A percentile compares a stretch with the other conserved stretches of the same genome.
phyloP scores from a whole-genome alignment of 2,888 invertebrate genomes.

The Dendrolimus houi region DNA sequence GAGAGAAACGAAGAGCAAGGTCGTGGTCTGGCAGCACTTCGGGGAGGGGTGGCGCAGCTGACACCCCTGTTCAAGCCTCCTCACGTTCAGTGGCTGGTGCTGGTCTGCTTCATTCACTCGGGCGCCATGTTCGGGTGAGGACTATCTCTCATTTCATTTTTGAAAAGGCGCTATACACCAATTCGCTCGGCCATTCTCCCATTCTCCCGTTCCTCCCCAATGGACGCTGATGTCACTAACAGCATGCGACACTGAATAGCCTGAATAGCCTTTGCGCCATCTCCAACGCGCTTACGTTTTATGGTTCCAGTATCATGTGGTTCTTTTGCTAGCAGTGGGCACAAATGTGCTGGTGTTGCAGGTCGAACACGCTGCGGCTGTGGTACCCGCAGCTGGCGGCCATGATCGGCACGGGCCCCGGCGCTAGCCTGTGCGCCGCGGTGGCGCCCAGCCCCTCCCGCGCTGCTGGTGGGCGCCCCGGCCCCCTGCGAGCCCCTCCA shows the following conservation, averaged over 20 bases:
- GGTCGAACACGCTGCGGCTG: constrained; percentile 87
- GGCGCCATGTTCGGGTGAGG: constrained; percentile 60
- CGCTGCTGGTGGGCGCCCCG: constrained; percentile 8
- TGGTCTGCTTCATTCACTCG: constrained; percentile 72
- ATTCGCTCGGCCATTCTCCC: too few species aligned
- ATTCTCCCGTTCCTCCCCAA: too few species aligned
- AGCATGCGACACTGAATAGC: too few species aligned
- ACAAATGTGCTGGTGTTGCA: constrained; percentile 31
- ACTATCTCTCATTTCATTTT: too few species aligned
- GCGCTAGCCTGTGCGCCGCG: constrained; percentile 50
- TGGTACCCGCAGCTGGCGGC: constrained; percentile 93
- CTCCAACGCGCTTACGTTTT: too few species aligned
- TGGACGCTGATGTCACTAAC: too few species aligned
- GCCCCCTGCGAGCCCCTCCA: constrained; percentile 46
- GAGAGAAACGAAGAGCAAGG: constrained; percentile 51
- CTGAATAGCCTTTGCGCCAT: too few species aligned
- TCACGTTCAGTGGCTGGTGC: constrained; percentile 74
- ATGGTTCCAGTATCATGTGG: too few species aligned
- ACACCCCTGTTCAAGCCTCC: constrained; percentile 80
- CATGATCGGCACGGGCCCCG: constrained; percentile 67
- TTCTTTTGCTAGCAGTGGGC: too few species aligned
- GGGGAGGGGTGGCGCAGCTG: constrained; percentile 78
- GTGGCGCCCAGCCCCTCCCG: constrained; percentile 32
- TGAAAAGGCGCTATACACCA: too few species aligned
- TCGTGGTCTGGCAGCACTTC: constrained; percentile 64